phyloP scores from a whole-genome alignment of 1,140 invertebrate genomes.

The Pteromalus puparum region DNA sequence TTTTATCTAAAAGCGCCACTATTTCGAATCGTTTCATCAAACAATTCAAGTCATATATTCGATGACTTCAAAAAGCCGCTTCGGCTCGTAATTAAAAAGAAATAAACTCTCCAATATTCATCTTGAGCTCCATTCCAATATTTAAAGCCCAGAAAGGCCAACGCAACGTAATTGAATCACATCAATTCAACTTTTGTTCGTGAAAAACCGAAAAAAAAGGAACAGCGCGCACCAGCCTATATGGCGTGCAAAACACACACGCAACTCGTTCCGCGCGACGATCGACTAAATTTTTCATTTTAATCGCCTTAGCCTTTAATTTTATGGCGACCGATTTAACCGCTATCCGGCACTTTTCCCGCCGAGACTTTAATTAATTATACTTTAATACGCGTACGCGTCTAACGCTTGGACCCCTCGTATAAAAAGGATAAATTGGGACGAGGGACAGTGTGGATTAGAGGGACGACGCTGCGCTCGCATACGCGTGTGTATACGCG shows the following conservation, averaged over 20 bases:
- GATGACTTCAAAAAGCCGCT: no score
- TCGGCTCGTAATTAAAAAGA: background rate
- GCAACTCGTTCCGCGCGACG: background rate
- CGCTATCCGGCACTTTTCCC: background rate
- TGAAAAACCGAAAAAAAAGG: background rate
- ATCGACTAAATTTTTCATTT: slow-evolving; percentile 41
- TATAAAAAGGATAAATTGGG: slow-evolving; percentile 30
- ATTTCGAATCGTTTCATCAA: no score
- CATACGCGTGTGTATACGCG: background rate
- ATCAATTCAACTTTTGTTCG: slow-evolving; percentile 21
- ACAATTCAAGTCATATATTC: no score
- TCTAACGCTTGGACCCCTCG: background rate
- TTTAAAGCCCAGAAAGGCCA: background rate
- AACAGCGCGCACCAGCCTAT: background rate
- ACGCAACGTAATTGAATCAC: background rate
- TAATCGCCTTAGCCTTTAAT: slow-evolving; percentile 41
- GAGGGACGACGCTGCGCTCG: background rate
- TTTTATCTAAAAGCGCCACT: no score
- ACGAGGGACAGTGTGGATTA: background rate
- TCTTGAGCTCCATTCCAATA: background rate
- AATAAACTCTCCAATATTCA: background rate
- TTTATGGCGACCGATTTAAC: slow-evolving; percentile 41
- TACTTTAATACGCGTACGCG: slow-evolving; percentile 37
- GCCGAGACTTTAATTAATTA: slow-evolving; percentile 47
- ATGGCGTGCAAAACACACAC: no score